Conservation (phyloP, 30 jellyfish, hydroid and myxozoan genomes). For the Hydractinia symbiolongicarpus region DNA sequence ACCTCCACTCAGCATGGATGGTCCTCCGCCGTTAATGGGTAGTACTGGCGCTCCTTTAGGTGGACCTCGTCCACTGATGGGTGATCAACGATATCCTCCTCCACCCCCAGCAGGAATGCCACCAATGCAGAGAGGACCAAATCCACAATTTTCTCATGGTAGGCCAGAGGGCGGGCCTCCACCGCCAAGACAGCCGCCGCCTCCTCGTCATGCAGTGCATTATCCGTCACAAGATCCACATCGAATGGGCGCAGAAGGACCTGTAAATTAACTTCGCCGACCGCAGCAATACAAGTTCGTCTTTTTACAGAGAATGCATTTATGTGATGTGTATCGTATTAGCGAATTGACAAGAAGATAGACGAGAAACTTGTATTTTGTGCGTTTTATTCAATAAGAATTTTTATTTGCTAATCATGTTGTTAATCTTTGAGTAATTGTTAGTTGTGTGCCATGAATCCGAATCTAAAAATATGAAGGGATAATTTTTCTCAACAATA, state of each 20-base stretch:
- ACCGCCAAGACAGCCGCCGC: constrained; percentile 16
- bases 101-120: constrained; percentile 56
- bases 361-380: too few relatives aligned
- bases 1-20: constrained; percentile 43
- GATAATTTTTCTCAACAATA: too few relatives aligned
- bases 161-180: background rate
- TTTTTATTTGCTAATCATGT: too few relatives aligned
- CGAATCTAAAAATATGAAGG: too few relatives aligned
- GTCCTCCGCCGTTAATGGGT: constrained; percentile 39
- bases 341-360: too few relatives aligned
- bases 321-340: too few relatives aligned
- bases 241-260: constrained; percentile 84
- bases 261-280: too few relatives aligned
- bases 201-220: constrained; percentile 50
- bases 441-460: too few relatives aligned
- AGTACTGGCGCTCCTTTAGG: constrained; percentile 6
- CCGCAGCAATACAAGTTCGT: too few relatives aligned
- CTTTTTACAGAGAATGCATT: too few relatives aligned
- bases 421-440: too few relatives aligned
- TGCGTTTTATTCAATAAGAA: too few relatives aligned
- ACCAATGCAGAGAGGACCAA: constrained; percentile 48
- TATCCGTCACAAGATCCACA: constrained; percentile 98
- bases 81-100: constrained; percentile 23
- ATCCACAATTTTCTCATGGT: constrained; percentile 37
- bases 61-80: constrained; percentile 15